Conservation (phyloP, 2,113 vertebrate genomes). For the Propithecus coquereli region DNA sequence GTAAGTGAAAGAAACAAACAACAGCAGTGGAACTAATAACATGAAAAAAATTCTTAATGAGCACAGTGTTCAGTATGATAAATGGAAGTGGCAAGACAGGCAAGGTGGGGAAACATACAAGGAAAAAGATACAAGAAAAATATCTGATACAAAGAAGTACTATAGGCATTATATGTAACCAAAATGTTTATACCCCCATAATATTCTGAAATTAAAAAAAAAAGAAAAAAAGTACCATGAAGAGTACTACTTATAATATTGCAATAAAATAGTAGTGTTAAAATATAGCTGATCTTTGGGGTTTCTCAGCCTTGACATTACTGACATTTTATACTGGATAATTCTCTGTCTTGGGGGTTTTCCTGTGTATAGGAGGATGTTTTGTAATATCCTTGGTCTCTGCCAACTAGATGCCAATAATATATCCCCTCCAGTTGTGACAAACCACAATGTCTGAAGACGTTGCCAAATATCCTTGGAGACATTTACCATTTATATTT, state of each 20-base stretch:
- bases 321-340: neutral
- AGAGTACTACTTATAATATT: neutral
- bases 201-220: no score
- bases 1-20: neutral
- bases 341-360: neutral
- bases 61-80: neutral
- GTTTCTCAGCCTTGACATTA: neutral
- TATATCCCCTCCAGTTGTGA: neutral
- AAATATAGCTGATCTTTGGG: neutral
- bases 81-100: neutral
- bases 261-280: neutral
- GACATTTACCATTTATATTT: neutral
- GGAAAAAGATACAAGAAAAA: constrained; percentile 27
- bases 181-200: no score
- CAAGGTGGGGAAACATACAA: neutral
- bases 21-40: neutral
- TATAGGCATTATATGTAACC: no score
- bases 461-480: neutral
- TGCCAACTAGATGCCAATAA: neutral
- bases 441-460: neutral
- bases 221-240: neutral
- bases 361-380: neutral
- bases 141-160: neutral
- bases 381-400: neutral
- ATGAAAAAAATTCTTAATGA: neutral